phyloP scores from a whole-genome alignment of 2,113 vertebrate genomes.

The Litocranius walleri region DNA sequence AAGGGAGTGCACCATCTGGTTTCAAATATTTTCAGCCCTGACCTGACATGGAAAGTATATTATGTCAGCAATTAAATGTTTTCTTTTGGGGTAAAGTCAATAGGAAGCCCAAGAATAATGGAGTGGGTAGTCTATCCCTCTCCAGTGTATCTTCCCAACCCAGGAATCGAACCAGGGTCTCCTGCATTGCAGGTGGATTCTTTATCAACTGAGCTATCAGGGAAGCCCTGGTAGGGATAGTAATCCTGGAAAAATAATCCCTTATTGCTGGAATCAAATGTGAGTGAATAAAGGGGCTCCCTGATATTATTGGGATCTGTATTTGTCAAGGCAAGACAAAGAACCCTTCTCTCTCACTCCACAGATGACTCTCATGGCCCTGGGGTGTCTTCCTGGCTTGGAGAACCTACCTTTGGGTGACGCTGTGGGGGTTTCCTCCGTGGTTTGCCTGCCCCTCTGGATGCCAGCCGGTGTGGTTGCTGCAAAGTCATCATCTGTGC shows the following conservation, averaged over 20 bases:
- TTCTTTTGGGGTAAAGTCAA: background rate
- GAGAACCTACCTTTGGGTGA: background rate
- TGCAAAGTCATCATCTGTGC: background rate
- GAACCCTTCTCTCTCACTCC: accelerated
- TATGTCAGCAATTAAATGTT: background rate
- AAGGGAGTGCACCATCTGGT: background rate
- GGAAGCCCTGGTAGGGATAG: background rate
- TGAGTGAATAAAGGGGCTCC: background rate
- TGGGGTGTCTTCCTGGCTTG: background rate
- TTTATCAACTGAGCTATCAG: background rate
- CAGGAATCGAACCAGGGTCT: accelerated
- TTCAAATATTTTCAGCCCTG: background rate
- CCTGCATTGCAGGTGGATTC: background rate
- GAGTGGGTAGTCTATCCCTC: background rate
- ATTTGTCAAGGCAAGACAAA: conserved; percentile 22
- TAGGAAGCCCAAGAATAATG: background rate
- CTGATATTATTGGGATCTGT: background rate
- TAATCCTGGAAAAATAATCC: background rate
- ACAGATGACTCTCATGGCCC: background rate
- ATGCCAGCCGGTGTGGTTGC: background rate
- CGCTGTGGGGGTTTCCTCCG: background rate
- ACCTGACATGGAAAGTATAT: background rate
- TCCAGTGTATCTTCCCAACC: background rate
- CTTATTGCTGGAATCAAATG: background rate
- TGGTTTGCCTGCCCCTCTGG: background rate